Percentiles rank a stretch among this genome's conserved stretches.
phyloP scores from a whole-genome alignment of 2,113 vertebrate species.

The Marmota flaviventris region DNA sequence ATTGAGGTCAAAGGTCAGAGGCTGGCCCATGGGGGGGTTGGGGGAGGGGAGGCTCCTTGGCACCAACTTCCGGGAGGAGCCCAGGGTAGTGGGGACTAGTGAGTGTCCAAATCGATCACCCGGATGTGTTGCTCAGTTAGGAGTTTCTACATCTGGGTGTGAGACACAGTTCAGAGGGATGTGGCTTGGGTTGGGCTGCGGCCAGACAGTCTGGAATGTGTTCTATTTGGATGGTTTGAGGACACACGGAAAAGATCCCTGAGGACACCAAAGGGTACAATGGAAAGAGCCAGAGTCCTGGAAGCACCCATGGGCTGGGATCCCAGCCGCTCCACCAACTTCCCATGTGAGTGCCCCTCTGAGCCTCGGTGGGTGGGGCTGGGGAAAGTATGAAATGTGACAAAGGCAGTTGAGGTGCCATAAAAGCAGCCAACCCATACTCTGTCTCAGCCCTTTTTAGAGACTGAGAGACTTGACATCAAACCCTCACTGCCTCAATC shows the following conservation, averaged over 20 bases:
- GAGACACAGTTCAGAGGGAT: not conserved
- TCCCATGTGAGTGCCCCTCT: not conserved
- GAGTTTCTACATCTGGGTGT: not conserved
- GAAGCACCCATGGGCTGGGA: not conserved
- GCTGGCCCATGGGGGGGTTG: not conserved
- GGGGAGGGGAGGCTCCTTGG: not conserved
- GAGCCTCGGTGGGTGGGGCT: not conserved
- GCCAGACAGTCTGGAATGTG: not conserved
- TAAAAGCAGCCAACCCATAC: not conserved
- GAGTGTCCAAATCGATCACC: not conserved
- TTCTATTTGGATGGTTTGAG: not conserved
- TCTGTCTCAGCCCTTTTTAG: conserved; percentile 11
- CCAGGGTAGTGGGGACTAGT: not conserved
- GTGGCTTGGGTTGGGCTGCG: not conserved
- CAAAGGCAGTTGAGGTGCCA: not conserved
- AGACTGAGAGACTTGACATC: not conserved
- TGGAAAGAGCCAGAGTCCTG: not conserved
- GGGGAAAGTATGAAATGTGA: not conserved
- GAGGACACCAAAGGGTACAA: not conserved
- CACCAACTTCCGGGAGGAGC: not conserved
- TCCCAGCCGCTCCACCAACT: not conserved
- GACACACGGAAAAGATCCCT: not conserved
- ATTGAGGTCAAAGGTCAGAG: conserved; percentile 25
- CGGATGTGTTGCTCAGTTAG: no score
- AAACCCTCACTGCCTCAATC: not conserved